Base-by-base conservation (phyloP, 2,888 invertebrate species). In the Lasioglossum calceatum region DNA sequence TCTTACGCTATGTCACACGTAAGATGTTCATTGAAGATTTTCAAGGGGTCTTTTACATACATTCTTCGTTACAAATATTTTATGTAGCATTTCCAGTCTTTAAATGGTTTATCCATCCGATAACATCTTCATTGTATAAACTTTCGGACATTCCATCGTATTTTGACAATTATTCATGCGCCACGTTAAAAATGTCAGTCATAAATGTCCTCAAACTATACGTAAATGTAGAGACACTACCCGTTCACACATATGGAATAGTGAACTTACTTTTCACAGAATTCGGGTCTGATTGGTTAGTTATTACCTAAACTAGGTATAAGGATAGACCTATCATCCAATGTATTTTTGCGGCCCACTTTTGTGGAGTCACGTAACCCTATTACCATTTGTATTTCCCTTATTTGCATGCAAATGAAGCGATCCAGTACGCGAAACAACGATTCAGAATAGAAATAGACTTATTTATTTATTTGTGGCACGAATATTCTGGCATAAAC, bases 141-240 rank as follows among this genome's bases (percentile, higher is more conserved):
- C 61, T 54, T 82, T 54, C 23, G 47, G 42, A 47, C 82, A 88
- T 85, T 76, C 81, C 85, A 74, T 79, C 23, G 19, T 42, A 77
- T 64, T 54, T 77, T 44, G 54, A 82, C 73, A 78, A 77, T 50
- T 50, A 77, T 81, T 27, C 72, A 71, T 16, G 44, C 77, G 78
- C 54, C 42, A 32, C 19, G 27, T 8, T n/a, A 73, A 50, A 16
- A 70, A 70, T n/a, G 67, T 73, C 67, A 78, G 67, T 36, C 10
- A 16, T 79, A 79, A 85, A 84, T 77, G 77, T 42, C 64, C 79
- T 73, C 16, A 77, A 77, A 81, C 78, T 72, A 75, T 75, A 27
- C 32, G 42, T 19, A 12, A 27, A 12, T 74, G 19, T 85, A 79
- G 44, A 85, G 23, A 74, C 71, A 61, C 36, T 12, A 61, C 83